Percentiles rank a stretch among this genome's conserved stretches.
phyloP scores from a whole-genome alignment of 2,888 invertebrate genomes.

The Octodonta nipae region DNA sequence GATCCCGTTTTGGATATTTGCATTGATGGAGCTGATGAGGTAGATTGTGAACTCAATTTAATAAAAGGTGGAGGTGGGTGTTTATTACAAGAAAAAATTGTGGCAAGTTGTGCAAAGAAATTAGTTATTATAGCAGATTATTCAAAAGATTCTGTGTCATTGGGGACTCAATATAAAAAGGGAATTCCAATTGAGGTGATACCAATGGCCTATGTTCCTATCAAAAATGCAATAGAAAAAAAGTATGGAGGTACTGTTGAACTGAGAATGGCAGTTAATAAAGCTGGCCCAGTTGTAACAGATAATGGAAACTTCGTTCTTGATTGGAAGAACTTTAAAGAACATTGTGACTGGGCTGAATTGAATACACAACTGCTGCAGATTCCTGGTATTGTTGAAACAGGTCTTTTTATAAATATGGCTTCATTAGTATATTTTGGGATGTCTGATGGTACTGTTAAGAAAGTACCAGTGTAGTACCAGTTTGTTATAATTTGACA shows the following conservation, averaged over 20 bases:
- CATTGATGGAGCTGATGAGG: slow-evolving; percentile 97
- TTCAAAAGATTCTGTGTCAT: slow-evolving; percentile 67
- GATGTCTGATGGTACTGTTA: slow-evolving; percentile 67
- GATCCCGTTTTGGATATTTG: slow-evolving; percentile 73
- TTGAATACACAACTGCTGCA: slow-evolving; percentile 53
- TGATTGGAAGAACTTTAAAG: slow-evolving; percentile 67
- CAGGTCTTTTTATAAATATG: slow-evolving; percentile 90
- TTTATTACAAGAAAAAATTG: slow-evolving; percentile 90
- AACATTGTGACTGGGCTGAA: slow-evolving; percentile 50
- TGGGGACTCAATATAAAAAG: slow-evolving; percentile 84
- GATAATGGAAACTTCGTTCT: slow-evolving; percentile 97
- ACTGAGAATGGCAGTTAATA: slow-evolving; percentile 73
- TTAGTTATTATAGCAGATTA: slow-evolving; percentile 87
- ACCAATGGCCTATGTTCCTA: slow-evolving; percentile 79
- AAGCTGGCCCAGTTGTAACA: slow-evolving; percentile 92
- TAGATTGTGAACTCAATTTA: slow-evolving; percentile 69
- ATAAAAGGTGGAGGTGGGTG: slow-evolving; percentile 99
- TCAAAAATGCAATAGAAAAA: slow-evolving; percentile 57
- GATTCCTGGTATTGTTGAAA: slow-evolving; percentile 89
- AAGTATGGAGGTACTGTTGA: slow-evolving; percentile 61
- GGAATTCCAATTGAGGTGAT: slow-evolving; percentile 94
- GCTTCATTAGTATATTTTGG: slow-evolving; percentile 83
- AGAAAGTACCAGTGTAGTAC: slow-evolving; percentile 36
- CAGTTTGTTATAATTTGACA: too few relatives aligned
- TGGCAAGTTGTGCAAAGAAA: slow-evolving; percentile 80